A percentile compares a stretch with the other conserved stretches of the same genome.
phyloP scores from a whole-genome alignment of 2,797 vertebrate species.

The Melanogrammus aeglefinus region DNA sequence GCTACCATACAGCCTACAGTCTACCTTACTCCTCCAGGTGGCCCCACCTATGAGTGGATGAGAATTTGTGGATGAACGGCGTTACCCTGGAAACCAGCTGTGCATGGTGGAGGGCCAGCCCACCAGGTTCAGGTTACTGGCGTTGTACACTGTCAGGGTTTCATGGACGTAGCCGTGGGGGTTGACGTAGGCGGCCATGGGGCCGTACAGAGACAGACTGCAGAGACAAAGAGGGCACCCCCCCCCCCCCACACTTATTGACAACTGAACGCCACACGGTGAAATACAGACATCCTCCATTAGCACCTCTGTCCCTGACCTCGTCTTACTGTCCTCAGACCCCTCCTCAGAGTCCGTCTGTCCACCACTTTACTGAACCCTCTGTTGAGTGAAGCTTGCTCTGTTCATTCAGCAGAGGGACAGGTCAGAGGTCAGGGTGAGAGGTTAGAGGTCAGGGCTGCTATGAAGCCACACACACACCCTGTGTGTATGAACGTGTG shows the following conservation, averaged over 20 bases:
- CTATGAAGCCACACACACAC: background rate
- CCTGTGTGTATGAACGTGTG: background rate
- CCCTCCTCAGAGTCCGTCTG: background rate
- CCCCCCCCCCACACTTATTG: background rate
- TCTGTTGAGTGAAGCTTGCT: background rate
- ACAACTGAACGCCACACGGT: background rate
- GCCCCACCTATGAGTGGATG: no score
- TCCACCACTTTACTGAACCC: background rate
- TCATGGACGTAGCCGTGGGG: slow-evolving; percentile 97
- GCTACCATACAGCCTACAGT: background rate
- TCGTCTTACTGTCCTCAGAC: background rate
- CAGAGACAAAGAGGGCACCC: slow-evolving; percentile 11
- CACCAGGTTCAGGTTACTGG: slow-evolving; percentile 86
- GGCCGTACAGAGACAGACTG: slow-evolving; percentile 92
- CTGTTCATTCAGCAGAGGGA: background rate
- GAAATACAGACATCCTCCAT: background rate
- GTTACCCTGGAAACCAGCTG: slow-evolving; percentile 99
- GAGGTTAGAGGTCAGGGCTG: background rate
- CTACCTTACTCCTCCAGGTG: no score
- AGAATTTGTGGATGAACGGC: background rate
- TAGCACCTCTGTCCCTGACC: no score
- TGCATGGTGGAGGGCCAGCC: slow-evolving; percentile 91
- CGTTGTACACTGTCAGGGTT: slow-evolving; percentile 94
- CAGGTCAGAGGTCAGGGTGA: background rate
- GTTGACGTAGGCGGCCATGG: slow-evolving; percentile 98